phyloP scores from a whole-genome alignment of 2,888 invertebrate species.

The Scaeva pyrastri region DNA sequence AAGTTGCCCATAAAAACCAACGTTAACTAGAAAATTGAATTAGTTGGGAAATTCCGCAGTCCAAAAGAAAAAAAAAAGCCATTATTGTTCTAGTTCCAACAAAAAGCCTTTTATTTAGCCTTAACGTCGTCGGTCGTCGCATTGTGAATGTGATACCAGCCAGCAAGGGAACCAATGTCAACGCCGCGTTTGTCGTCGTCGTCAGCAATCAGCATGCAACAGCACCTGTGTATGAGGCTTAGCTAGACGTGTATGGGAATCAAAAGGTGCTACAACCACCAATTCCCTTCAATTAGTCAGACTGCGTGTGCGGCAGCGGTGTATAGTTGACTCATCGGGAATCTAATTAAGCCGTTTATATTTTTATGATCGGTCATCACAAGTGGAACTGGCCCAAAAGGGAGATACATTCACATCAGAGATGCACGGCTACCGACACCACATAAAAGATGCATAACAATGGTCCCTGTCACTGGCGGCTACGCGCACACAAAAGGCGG shows the following conservation, averaged over 20 bases:
- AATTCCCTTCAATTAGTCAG: slow-evolving; percentile 73
- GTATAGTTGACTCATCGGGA: slow-evolving; percentile 72
- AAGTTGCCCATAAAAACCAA: slow-evolving; percentile 57
- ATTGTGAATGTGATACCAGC: not conserved
- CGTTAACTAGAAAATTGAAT: slow-evolving; percentile 64
- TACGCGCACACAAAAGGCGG: slow-evolving; percentile 40
- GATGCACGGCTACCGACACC: slow-evolving; percentile 59
- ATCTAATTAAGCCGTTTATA: slow-evolving; percentile 75
- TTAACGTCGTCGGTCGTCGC: slow-evolving; percentile 13
- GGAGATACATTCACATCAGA: slow-evolving; percentile 27
- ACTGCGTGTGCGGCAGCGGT: slow-evolving; percentile 69
- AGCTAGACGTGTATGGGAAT: slow-evolving; percentile 6
- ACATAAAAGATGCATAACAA: slow-evolving; percentile 60
- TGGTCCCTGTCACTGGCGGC: slow-evolving; percentile 45
- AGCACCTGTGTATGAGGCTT: slow-evolving; percentile 53
- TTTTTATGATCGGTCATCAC: slow-evolving; percentile 74
- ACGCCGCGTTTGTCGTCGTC: slow-evolving; percentile 10
- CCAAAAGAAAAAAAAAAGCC: slow-evolving; percentile 26
- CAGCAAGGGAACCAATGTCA: slow-evolving; percentile 1
- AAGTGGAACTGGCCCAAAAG: slow-evolving; percentile 63
- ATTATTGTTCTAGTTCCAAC: slow-evolving; percentile 32
- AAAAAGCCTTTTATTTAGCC: slow-evolving; percentile 42
- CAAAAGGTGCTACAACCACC: slow-evolving; percentile 64
- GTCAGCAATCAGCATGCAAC: slow-evolving; percentile 22
- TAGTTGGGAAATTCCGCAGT: slow-evolving; percentile 61